Evolutionary conservation across 2,888 invertebrate genomes (phyloP), one percentile per base, ranked within the genome.

Genomic region (Hemithea aestivaria): DNA sequence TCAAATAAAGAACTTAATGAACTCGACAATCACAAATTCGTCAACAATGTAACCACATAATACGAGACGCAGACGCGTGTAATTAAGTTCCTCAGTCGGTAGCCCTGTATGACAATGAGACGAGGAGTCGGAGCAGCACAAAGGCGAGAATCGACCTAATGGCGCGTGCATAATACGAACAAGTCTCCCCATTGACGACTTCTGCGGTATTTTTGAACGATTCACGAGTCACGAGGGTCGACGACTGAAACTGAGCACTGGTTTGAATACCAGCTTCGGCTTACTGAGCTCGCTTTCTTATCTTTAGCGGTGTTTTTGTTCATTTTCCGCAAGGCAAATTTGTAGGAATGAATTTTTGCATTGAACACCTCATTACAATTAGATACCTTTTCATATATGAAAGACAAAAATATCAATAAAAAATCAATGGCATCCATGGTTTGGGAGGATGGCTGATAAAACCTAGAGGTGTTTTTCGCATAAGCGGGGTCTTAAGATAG

Each of bases 161-260:
- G 78, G 76, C 66, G 72, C 69, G 73, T 67, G 59, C 66, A 68
- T 80, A 80, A 82, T 77, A 60, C 73, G 63, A 53, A 66, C 70
- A 77, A 78, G 74, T 71, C 75, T 63, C 71, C 62, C 68, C 54
- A 72, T 75, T 77, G 73, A 70, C 53, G 69, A 65, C 70, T 42
- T 29, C 33, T 72, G 72, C 69, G 65, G 68, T 74, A 73, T 73
- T 74, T 74, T 72, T 67, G 66, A 74, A 67, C 66, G 67, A 74
- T 63, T 41, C 41, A 33, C 16, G 26, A 33, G 36, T 41, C 41
- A 33, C 16, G 26, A 33, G 36, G 39, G 45, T 43, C 37, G 36
- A 35, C 25, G 40, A 35, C 45, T 48, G 45, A 30, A 40, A 33
- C 35, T 51, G 45, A 48, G 45, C 51, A 36, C 37, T 44, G 47